Evolutionary conservation across 2,888 invertebrate species (phyloP), one percentile per base, ranked within the genome.

Genomic region (Palloptera scutellata): DNA sequence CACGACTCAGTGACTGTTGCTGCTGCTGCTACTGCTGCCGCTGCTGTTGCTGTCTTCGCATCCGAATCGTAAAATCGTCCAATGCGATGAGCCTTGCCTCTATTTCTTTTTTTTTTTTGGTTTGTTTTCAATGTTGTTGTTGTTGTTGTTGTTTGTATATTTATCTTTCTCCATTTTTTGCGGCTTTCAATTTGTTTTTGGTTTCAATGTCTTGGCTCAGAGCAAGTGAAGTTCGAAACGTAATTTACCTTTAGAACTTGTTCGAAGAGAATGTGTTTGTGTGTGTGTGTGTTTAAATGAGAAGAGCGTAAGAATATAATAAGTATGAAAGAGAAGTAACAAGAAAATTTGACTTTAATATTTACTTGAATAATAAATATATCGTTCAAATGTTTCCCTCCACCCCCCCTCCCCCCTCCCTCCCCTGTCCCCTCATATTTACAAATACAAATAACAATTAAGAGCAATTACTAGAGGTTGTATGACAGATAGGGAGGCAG

Each of bases 1-100:
- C 79, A 70, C 74, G 75, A 72, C 74, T 69, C 51, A 19, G 64
- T 51, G 45, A 57, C 41, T 20, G 10, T 19, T 58, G 43, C 45
- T 57, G 48, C 30, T 42, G 17, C 41, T 48, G 51, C 54, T 55
- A 45, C n/a, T 54, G 58, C 41, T 58, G 58, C 13, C 15, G 58
- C 17, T 40, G 58, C 40, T 13, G 58, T 15, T 59, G 59, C 59
- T 42, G 59, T 20, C 13, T 15, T 15, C 17, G 42, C 41, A 19
- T 30, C 30, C 30, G 6, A 30, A 30, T 30, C 30, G 30, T 30
- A 30, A 30, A 30, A 30, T 30, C 30, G 13, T 11, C 11, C 54
- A 15, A 54, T 4, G 66, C 40, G 42, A 54, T 19, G 52, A 63
- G 30, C 30, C 30, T 30, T 30, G 45, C 43, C 30, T 30, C 30